Base-by-base conservation (phyloP, 2,888 invertebrate genomes). In the Thumatha senex region DNA sequence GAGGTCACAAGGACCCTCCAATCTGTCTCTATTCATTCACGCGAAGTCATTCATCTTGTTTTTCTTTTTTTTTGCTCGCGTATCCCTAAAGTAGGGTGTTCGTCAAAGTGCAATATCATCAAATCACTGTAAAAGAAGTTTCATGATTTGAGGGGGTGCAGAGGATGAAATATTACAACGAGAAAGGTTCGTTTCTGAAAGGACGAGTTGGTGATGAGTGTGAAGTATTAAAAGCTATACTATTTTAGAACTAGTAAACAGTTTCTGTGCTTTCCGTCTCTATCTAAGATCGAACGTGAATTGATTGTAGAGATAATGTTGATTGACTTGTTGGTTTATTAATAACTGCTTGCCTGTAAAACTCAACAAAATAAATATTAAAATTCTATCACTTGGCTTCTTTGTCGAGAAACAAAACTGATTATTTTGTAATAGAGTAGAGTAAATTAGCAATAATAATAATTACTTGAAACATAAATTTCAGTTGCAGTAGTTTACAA, bases 61-160 rank as follows among this genome's bases (percentile, higher is more conserved):
- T 82, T 78, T 75, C 70, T 77, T 82, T 80, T 83, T 78, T 76
- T 74, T 70, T 56, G 46, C 54, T 66, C 71, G 63, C 69, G 59
- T 63, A 63, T 68, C 67, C 75, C 71, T 67, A 65, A 72, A 73
- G 70, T 71, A 65, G 67, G 63, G 71, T 77, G 78, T 82, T 81
- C 84, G 81, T 83, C 83, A 88, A 91, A 89, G 84, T 90, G 91
- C 91, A 91, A 85, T 84, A 88, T 91, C 90, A 91, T 90, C 89
- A 88, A 90, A 91, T 90, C 89, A 89, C 85, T 87, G 88, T 82
- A 80, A 86, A 88, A 87, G 89, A 88, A 89, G 85, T 87, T 84
- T 80, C 85, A 82, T 86, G 90, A 89, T 91, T 89, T 80, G 76
- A 77, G 74, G 74, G 62, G 74, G 71, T 70, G 74, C 74, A 59